Conservation (phyloP, 2,888 invertebrate species). For the Chaetoderma sp. region DNA sequence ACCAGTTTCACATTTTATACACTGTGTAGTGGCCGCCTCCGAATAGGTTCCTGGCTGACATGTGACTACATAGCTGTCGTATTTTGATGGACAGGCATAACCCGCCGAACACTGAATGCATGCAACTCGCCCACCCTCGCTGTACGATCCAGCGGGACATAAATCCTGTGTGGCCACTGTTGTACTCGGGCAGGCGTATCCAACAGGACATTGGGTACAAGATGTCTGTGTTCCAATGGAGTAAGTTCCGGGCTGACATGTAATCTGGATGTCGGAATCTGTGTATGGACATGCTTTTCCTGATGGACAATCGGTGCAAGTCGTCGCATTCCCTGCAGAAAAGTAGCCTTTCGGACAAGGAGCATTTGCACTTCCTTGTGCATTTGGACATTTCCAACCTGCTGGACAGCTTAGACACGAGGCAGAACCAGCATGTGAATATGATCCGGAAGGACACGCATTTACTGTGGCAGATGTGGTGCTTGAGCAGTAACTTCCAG, state of each 20-base stretch:
- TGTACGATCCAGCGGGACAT: constrained; percentile 55
- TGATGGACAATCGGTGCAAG: constrained; percentile 57
- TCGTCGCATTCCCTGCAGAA: constrained; percentile 36
- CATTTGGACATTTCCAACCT: constrained; percentile 49
- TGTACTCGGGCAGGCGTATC: constrained; percentile 45
- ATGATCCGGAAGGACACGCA: constrained; percentile 42
- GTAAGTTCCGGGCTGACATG: constrained; percentile 53
- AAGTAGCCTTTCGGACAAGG: constrained; percentile 54
- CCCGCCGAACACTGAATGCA: constrained; percentile 62
- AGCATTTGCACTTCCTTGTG: constrained; percentile 46
- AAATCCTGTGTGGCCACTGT: constrained; percentile 41
- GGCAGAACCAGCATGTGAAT: constrained; percentile 37
- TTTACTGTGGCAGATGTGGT: constrained; percentile 25
- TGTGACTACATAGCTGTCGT: constrained; percentile 38
- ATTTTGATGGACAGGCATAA: constrained; percentile 60
- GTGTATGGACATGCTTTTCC: constrained; percentile 57
- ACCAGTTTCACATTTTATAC: constrained; percentile 60
- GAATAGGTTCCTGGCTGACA: constrained; percentile 60
- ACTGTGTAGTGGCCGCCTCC: constrained; percentile 43
- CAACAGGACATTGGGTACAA: constrained; percentile 41
- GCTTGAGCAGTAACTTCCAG: constrained; percentile 52
- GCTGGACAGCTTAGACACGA: constrained; percentile 46
- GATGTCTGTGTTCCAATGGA: constrained; percentile 45
- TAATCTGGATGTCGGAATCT: constrained; percentile 33
- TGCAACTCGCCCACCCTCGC: constrained; percentile 49